Base-by-base conservation (phyloP, 2,797 vertebrate species). In the Gallirallus australis region DNA sequence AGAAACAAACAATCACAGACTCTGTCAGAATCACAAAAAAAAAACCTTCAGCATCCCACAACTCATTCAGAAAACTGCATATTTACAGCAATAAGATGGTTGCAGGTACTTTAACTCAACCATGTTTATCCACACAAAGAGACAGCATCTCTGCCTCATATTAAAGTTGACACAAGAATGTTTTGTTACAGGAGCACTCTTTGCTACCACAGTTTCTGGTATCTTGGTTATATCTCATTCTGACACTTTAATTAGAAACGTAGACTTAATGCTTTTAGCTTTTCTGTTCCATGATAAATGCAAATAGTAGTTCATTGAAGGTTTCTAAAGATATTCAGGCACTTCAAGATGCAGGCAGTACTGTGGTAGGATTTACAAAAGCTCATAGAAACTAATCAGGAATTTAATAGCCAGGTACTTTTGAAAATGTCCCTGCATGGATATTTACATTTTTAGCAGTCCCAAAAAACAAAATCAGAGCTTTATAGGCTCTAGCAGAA, bases 241-340 rank as follows among this genome's bases (percentile, higher is more conserved):
- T 94, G 85, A 93, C 87, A 83, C 37, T 91, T 94, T 93, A 93
- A 95, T 95, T 93, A 91, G 45, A 91, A 94, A 79, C 40, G 80
- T 82, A 76, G 57, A 82, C 53, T 72, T 81, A 75, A 86, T 75
- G 56, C 27, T 92, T 89, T 86, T 77, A 66, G 83, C 31, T 86
- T 72, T 90, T 57, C 35, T 80, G 2, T 83, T 90, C 59, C 79
- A 27, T 82, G 52, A 93, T 45, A 84, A 85, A 91, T 90, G 69
- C 20, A 77, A 75, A 30, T 45, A 76, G 65, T 45, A 59, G 30
- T 64, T 73, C 56, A 81, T 65, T 42, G 1, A 3, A 64, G 56
- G 33, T 65, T 93, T 93, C 63, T 61, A 69, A 78, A 91, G 48
- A 23, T 78, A 91, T 66, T 89, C 69, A 87, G 48, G 45, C 13